Evolutionary conservation across 2,888 invertebrate genomes (phyloP).

Genomic region (Cephus pulcher): DNA sequence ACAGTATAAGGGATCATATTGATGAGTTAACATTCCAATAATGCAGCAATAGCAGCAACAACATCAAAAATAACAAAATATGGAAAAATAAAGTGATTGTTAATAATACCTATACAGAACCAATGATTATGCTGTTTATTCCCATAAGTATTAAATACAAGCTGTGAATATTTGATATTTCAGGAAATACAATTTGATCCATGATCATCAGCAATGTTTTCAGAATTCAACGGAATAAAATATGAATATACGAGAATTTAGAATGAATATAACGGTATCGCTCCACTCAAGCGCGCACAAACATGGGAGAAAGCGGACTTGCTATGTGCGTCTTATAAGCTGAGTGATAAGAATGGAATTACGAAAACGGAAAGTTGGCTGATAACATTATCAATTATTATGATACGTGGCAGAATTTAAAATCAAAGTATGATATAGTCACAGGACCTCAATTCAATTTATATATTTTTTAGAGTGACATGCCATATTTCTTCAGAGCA

Average conservation of each 20-base stretch:
- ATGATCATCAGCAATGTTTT: neutral
- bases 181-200: neutral
- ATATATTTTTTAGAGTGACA: neutral
- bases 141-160: neutral
- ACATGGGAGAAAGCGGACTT: neutral
- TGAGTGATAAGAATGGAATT: neutral
- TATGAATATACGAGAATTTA: neutral
- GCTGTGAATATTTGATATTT: neutral
- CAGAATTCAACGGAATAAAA: neutral
- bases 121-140: neutral
- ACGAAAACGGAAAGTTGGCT: neutral
- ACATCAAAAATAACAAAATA: conserved; percentile 16
- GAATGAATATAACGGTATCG: neutral
- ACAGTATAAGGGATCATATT: conserved; percentile 1
- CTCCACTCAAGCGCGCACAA: neutral
- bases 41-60: conserved; percentile 26
- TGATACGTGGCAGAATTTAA: neutral
- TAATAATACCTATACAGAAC: neutral
- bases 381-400: neutral
- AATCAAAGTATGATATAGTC: neutral
- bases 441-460: neutral
- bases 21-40: conserved; percentile 45
- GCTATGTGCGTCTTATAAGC: neutral
- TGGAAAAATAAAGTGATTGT: conserved; percentile 40
- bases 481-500: neutral